These are phyloP conservation scores for Chrysomela aeneicollis DNA, from an alignment of 2,888 invertebrate species.

Conservation along the genomic window DNA sequence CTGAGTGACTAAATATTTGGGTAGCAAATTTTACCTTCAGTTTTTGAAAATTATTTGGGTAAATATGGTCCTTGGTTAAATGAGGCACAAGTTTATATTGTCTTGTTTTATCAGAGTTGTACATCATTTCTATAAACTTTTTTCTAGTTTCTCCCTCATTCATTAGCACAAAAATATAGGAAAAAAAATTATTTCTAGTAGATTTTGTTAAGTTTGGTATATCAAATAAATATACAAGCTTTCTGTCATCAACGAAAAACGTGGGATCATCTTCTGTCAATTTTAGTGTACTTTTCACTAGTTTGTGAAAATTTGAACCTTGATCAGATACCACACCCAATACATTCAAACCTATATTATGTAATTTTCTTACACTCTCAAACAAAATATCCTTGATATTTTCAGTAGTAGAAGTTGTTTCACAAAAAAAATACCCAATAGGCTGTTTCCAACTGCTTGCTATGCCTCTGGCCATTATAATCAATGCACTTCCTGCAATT, in stretches of 20 bases:
- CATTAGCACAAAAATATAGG: constrained; percentile 24
- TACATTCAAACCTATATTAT: constrained; percentile 30
- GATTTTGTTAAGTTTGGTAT: constrained; percentile 30
- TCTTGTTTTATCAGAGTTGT: constrained; percentile 23
- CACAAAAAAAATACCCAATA: constrained; percentile 35
- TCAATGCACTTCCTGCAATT: neutral
- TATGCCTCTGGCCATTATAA: constrained; percentile 12
- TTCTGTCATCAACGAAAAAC: constrained; percentile 19
- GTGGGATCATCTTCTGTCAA: constrained; percentile 17
- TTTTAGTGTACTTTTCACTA: constrained; percentile 24
- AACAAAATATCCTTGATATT: constrained; percentile 36
- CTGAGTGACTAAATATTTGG: constrained; percentile 26
- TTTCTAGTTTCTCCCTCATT: constrained; percentile 19
- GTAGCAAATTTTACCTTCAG: constrained; percentile 22
- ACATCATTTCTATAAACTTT: constrained; percentile 27
- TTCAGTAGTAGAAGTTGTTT: constrained; percentile 5
- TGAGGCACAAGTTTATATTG: constrained; percentile 18
- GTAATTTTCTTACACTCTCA: constrained; percentile 26
- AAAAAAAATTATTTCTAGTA: constrained; percentile 13
- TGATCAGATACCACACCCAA: constrained; percentile 33
- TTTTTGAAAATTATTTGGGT: constrained; percentile 15
- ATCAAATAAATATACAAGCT: constrained; percentile 30
- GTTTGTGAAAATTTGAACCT: constrained; percentile 35
- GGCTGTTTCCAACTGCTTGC: constrained; percentile 30
- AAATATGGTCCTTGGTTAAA: neutral